phyloP scores from a whole-genome alignment of 2,888 invertebrate genomes.

The Amphipoea oculea region DNA sequence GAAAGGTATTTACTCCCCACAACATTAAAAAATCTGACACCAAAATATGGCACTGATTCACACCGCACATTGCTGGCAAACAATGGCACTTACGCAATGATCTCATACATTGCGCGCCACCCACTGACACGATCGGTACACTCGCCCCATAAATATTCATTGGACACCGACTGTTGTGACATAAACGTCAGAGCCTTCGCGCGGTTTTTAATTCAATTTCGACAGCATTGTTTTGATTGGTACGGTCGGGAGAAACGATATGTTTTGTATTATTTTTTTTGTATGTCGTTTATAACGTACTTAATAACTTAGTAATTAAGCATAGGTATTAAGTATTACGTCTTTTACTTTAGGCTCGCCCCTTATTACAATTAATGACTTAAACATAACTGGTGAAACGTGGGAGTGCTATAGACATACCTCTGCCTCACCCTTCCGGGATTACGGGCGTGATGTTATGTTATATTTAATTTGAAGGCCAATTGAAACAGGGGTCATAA shows the following conservation, averaged over 20 bases:
- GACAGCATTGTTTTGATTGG: constrained; percentile 62
- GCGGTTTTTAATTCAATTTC: constrained; percentile 67
- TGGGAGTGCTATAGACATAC: too few relatives aligned
- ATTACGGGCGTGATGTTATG: background rate
- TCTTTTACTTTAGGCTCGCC: background rate
- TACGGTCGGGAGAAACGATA: constrained; percentile 47
- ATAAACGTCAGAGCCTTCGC: constrained; percentile 59
- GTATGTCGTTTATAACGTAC: background rate
- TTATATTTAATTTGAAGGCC: background rate
- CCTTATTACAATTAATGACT: background rate
- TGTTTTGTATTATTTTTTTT: background rate
- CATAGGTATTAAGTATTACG: background rate
- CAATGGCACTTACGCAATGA: constrained; percentile 58
- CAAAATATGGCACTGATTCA: constrained; percentile 14
- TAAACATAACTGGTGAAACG: too few relatives aligned
- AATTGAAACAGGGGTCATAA: background rate
- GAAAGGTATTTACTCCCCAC: background rate
- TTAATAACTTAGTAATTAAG: background rate
- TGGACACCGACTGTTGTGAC: constrained; percentile 61
- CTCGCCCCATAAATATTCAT: constrained; percentile 67
- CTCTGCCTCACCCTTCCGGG: too few relatives aligned
- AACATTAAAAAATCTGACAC: constrained; percentile 9
- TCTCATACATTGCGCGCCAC: constrained; percentile 63
- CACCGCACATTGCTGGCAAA: constrained; percentile 18
- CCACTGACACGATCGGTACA: constrained; percentile 52